Conservation (phyloP, 2,113 vertebrate genomes). For the Ciconia boyciana region DNA sequence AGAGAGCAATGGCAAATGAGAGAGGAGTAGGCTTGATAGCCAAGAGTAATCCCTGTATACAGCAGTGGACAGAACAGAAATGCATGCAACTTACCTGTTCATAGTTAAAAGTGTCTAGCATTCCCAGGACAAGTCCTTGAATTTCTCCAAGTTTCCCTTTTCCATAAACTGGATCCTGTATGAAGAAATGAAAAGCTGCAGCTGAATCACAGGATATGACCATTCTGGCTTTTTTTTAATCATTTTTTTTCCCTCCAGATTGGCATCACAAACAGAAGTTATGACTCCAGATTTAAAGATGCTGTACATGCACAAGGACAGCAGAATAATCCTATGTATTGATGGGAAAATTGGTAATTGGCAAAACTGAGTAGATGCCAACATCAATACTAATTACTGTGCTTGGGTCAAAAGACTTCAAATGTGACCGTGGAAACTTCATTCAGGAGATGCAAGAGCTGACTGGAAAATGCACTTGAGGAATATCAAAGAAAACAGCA, state of each 20-base stretch:
- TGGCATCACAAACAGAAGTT: background rate
- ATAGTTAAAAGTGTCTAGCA: constrained; percentile 97
- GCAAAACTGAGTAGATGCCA: background rate
- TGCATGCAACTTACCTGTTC: constrained; percentile 80
- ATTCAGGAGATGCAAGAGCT: background rate
- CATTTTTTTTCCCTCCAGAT: background rate
- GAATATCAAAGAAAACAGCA: background rate
- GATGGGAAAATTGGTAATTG: background rate
- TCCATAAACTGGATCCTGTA: constrained; percentile 95
- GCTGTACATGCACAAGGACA: background rate
- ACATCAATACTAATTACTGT: background rate
- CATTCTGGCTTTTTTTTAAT: background rate
- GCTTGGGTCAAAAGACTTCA: background rate
- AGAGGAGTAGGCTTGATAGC: background rate
- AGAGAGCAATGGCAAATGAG: background rate
- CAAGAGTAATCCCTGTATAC: background rate
- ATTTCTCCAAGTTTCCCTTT: constrained; percentile 96
- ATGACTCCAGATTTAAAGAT: background rate
- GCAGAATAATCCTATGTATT: background rate
- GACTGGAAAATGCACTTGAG: background rate
- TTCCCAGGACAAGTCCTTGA: constrained; percentile 93
- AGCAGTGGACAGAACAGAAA: background rate
- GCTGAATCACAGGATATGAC: background rate
- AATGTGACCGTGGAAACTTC: background rate
- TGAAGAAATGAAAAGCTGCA: background rate